These are phyloP conservation scores for Microcebus murinus DNA, from an alignment of 2,113 vertebrate genomes.

Conservation along the genomic window DNA sequence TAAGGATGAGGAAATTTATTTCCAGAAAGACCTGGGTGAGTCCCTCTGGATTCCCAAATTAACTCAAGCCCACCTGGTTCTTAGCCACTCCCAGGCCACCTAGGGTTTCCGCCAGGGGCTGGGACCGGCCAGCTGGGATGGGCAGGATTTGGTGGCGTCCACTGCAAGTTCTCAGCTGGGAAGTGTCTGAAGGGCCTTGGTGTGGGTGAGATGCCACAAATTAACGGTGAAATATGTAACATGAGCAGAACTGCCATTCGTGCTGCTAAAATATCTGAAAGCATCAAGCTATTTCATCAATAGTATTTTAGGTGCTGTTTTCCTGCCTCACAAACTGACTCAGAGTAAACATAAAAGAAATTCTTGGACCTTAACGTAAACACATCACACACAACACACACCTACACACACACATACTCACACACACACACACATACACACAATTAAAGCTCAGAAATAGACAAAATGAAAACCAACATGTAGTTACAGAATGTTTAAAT, in stretches of 20 bases:
- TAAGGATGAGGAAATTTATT: not conserved
- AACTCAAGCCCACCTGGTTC: not conserved
- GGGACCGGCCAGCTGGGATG: too few relatives aligned
- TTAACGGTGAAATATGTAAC: not conserved
- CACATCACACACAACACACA: not conserved
- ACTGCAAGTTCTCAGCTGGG: not conserved
- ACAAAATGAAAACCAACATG: not conserved
- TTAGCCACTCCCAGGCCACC: accelerated
- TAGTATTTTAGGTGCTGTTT: not conserved
- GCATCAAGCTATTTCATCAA: not conserved
- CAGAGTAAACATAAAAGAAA: not conserved
- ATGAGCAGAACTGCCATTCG: not conserved
- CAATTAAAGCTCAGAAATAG: not conserved
- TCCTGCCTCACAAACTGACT: not conserved
- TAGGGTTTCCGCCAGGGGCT: not conserved
- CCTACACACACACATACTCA: not conserved
- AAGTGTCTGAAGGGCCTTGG: not conserved
- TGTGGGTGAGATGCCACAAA: not conserved
- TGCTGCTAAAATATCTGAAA: not conserved
- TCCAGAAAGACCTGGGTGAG: not conserved
- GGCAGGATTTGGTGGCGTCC: accelerated
- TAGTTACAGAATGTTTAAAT: not conserved
- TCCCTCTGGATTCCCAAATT: not conserved
- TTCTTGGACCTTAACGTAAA: not conserved
- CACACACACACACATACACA: not conserved